Percentiles rank a stretch among this genome's conserved stretches.
Evolutionary conservation across 2,113 vertebrate species (phyloP).

Genomic region (Halichoeres trimaculatus): DNA sequence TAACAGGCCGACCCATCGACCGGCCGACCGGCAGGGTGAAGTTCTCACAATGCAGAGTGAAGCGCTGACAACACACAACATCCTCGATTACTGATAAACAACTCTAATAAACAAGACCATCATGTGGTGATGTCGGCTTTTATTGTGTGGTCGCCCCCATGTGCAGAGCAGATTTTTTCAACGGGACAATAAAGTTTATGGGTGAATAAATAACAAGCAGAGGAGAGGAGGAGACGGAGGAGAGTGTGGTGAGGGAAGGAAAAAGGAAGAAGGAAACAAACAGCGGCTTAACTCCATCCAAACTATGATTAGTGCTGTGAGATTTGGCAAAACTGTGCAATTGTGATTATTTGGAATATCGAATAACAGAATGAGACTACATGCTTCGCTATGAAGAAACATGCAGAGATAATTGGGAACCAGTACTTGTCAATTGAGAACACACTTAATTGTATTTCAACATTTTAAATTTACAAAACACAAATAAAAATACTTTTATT

Average conservation of each 20-base stretch:
- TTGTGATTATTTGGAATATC: too few relatives aligned
- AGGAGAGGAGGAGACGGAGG: constrained; percentile 3
- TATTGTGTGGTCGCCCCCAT: constrained; percentile 26
- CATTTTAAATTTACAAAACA: too few relatives aligned
- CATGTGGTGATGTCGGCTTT: constrained; percentile 9
- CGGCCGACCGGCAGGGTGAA: constrained; percentile 33
- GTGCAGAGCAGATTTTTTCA: constrained; percentile 26
- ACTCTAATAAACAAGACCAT: constrained; percentile 28
- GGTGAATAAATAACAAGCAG: neutral
- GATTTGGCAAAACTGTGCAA: too few relatives aligned
- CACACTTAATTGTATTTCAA: too few relatives aligned
- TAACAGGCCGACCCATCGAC: constrained; percentile 39
- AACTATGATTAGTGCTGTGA: too few relatives aligned
- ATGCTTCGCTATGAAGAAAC: too few relatives aligned
- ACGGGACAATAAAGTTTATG: constrained; percentile 23
- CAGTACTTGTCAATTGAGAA: too few relatives aligned
- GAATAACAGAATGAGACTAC: too few relatives aligned
- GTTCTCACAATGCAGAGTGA: constrained; percentile 32
- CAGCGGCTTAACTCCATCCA: too few relatives aligned
- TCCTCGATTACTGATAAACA: constrained; percentile 44
- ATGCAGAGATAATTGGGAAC: too few relatives aligned
- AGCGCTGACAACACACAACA: constrained; percentile 10
- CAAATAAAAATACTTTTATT: too few relatives aligned
- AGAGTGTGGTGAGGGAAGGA: neutral
- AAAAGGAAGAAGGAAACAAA: too few relatives aligned